Conservation (phyloP, 2,797 vertebrate species). For the Spinibarbus caldwelli region DNA sequence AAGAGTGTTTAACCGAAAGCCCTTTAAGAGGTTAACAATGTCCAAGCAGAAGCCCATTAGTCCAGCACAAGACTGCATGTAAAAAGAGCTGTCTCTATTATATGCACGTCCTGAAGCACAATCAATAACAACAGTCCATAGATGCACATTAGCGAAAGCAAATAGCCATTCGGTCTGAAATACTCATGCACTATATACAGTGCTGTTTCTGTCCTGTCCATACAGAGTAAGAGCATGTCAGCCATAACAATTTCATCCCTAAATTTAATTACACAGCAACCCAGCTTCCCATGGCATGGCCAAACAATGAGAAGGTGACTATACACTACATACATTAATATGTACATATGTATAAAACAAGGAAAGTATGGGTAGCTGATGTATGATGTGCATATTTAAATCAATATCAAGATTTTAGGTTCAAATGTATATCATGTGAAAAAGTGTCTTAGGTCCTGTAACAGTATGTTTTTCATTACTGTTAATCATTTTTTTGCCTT, state of each 20-base stretch:
- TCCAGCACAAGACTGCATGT: constrained; percentile 10
- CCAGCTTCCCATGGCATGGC: no score
- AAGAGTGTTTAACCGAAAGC: constrained; percentile 17
- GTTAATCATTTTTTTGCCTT: not conserved
- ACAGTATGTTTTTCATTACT: not conserved
- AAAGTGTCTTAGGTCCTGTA: not conserved
- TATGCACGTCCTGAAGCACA: constrained; percentile 3
- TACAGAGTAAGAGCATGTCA: no score
- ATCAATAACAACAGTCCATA: constrained; percentile 40
- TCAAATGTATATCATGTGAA: not conserved
- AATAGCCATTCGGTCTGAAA: constrained; percentile 18
- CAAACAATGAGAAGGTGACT: no score
- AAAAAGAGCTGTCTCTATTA: constrained; percentile 3
- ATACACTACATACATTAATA: no score
- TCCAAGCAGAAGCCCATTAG: not conserved
- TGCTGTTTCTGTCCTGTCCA: not conserved
- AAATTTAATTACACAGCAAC: not conserved
- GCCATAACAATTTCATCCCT: constrained; percentile 1
- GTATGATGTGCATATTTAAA: no score
- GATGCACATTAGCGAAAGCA: constrained; percentile 26
- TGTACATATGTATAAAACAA: no score
- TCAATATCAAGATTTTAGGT: not conserved
- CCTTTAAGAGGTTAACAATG: not conserved
- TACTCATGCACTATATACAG: constrained; percentile 8
- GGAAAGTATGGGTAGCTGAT: no score